Percentiles rank a stretch among this genome's conserved stretches.
These are phyloP conservation scores for Linepithema humile DNA, from an alignment of 1,140 invertebrate genomes.

Conservation along the genomic window DNA sequence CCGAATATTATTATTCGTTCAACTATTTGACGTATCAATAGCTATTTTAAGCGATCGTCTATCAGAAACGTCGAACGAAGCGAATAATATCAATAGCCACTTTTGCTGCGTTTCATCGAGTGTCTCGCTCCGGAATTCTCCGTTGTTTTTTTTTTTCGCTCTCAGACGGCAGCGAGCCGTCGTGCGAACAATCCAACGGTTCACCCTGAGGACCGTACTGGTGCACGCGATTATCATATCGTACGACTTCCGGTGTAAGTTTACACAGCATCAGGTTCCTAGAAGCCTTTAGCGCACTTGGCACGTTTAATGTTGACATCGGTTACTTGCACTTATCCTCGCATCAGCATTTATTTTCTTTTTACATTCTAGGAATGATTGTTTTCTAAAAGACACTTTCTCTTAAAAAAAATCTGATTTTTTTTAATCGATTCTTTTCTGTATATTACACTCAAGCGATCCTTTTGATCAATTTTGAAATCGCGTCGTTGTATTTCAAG, in stretches of 20 bases:
- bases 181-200: slow-evolving; percentile 43
- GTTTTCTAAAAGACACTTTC: not conserved
- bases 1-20: not conserved
- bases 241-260: slow-evolving; percentile 47
- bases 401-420: not conserved
- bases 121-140: not conserved
- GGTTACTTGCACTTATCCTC: not conserved
- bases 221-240: slow-evolving; percentile 47
- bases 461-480: too few relatives aligned
- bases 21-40: not conserved
- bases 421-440: not conserved
- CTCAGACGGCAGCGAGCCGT: slow-evolving; percentile 2
- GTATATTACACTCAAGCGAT: too few relatives aligned
- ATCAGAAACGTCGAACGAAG: not conserved
- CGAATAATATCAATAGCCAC: not conserved
- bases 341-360: too few relatives aligned
- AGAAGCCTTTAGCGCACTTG: not conserved
- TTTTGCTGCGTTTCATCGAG: not conserved
- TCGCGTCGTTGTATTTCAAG: too few relatives aligned
- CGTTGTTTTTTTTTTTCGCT: slow-evolving; percentile 18
- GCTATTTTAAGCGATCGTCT: not conserved
- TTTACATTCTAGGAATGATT: too few relatives aligned
- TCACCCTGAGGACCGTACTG: slow-evolving; percentile 34
- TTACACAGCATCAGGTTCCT: slow-evolving; percentile 24
- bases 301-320: not conserved